Percentiles rank a stretch among this genome's conserved stretches.
phyloP scores from a whole-genome alignment of 2,888 invertebrate species.

The Ophion costatus region DNA sequence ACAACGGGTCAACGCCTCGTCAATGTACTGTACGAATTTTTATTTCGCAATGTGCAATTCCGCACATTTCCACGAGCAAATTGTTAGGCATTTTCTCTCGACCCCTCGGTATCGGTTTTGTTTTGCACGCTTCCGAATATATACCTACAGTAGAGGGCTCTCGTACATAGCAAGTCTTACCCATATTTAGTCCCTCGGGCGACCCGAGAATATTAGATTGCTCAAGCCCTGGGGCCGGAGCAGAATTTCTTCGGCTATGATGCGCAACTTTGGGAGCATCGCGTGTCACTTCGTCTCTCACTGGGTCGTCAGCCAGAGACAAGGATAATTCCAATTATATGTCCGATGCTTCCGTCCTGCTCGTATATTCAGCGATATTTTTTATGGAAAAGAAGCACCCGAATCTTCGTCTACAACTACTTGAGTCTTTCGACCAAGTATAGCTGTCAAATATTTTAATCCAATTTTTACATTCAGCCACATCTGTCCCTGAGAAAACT shows the following conservation, averaged over 20 bases:
- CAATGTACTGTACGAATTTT: neutral
- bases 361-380: conserved; percentile 9
- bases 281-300: conserved; percentile 1
- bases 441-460: too few species aligned
- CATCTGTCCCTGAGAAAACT: too few species aligned
- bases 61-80: too few species aligned
- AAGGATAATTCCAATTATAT: conserved; percentile 1
- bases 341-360: neutral
- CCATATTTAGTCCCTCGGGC: conserved; percentile 25
- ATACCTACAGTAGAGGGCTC: neutral
- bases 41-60: too few species aligned
- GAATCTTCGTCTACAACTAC: too few species aligned
- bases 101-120: conserved; percentile 27
- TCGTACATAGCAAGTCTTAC: neutral
- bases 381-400: too few species aligned
- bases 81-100: too few species aligned
- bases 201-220: conserved; percentile 47
- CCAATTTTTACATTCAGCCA: too few species aligned
- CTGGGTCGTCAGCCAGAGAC: conserved; percentile 33
- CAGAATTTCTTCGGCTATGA: conserved; percentile 26
- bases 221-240: conserved; percentile 17
- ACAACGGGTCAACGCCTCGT: conserved; percentile 50
- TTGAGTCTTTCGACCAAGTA: too few species aligned
- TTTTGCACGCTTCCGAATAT: neutral
- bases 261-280: conserved; percentile 6